Evolutionary conservation across 2,113 vertebrate species (phyloP).

Genomic region (Chaetops frenatus): DNA sequence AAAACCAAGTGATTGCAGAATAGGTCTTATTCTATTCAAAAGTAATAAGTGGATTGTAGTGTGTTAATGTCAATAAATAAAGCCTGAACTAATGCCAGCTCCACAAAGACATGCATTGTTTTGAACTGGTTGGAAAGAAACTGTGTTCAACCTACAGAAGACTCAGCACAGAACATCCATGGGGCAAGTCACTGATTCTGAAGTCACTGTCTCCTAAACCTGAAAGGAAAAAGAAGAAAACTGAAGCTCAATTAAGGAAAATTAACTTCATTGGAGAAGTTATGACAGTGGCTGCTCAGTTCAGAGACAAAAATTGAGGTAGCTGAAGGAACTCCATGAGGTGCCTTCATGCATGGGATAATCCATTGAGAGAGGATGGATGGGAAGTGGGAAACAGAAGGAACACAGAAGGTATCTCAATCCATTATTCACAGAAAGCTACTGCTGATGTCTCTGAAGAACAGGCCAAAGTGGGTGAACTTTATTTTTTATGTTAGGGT

Average conservation of each 20-base stretch:
- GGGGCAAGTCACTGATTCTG: fast-evolving
- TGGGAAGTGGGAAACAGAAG: neutral
- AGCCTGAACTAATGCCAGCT: neutral
- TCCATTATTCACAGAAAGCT: neutral
- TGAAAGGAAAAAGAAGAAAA: neutral
- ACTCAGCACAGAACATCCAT: neutral
- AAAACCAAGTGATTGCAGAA: neutral
- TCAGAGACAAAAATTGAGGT: neutral
- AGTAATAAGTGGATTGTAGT: neutral
- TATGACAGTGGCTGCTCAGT: neutral
- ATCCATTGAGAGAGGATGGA: neutral
- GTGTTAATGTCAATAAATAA: neutral
- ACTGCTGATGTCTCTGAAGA: neutral
- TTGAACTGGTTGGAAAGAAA: neutral
- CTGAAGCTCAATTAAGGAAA: neutral
- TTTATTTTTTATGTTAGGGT: neutral
- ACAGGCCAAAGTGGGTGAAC: neutral
- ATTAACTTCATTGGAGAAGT: fast-evolving
- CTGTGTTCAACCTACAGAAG: neutral
- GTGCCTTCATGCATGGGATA: fast-evolving
- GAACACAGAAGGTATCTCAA: neutral
- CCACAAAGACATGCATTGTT: neutral
- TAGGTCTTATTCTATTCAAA: neutral
- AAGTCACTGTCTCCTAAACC: neutral
- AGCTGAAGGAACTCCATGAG: neutral